Evolutionary conservation across 35 echinoderm and acorn worm genomes (phyloP), one percentile per base, ranked within the genome.

Genomic region (Patiria miniata): DNA sequence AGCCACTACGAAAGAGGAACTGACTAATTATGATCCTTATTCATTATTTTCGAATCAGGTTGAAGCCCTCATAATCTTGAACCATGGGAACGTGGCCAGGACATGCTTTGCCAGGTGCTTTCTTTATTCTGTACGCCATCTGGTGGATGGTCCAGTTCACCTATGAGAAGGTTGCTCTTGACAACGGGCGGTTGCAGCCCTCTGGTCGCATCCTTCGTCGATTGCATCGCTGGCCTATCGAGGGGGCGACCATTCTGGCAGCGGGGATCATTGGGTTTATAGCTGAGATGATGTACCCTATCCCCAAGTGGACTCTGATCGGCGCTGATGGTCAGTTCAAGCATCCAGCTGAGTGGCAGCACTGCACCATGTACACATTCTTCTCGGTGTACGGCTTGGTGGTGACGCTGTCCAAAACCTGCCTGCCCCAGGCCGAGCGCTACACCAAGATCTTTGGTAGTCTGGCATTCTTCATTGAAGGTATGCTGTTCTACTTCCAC

Each of bases 131-230:
- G 16, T 91, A 91, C 83, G 77, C 88, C 5, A 56, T 98, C 30
- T 98, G 91, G 91, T 98, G 95, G 95, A 91, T 94, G 86, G 86
- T 98, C 32, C 95, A 98, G 84, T 90, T 83, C 57, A 73, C 91
- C 0, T 97, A 97, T 84, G 60, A 86, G n/a, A 79, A 85, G 40
- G 79, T 95, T 16, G 89, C 80, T 40, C 65, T 95, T 1, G 95
- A 97, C 44, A 93, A 90, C 61, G 95, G 95, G 21, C 54, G 73
- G 39, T 52, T 87, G 37, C 77, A 83, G 5, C 91, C 91, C 7
- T 39, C 83, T 23, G 84, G 78, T 42, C 52, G 83, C 10, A 30
- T 97, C 10, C 32, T 93, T 8, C 87, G 81, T 37, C 2, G 51
- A 8, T 58, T 97, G 1, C 87, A 93, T 68, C 88, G 85, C 17